Evolutionary conservation across 2,113 vertebrate species (phyloP).

Genomic region (Aptenodytes patagonicus): DNA sequence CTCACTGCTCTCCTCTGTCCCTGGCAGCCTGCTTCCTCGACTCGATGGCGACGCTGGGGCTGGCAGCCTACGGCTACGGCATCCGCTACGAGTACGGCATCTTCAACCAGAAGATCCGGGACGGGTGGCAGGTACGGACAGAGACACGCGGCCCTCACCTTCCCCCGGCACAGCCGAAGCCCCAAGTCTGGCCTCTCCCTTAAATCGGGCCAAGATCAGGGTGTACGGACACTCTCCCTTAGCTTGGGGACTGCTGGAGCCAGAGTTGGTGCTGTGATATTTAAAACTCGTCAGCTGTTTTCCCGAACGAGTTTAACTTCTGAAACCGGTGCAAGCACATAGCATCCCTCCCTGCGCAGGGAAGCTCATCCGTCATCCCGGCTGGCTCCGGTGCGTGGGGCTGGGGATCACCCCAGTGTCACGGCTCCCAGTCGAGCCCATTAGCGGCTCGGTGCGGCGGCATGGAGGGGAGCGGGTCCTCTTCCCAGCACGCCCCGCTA

Average conservation of each 20-base stretch:
- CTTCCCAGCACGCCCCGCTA: background rate
- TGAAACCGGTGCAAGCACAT: accelerated
- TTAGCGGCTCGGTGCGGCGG: background rate
- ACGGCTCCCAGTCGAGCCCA: accelerated
- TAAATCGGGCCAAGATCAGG: accelerated
- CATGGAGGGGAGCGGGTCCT: background rate
- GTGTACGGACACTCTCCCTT: background rate
- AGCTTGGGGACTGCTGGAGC: background rate
- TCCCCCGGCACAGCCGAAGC: background rate
- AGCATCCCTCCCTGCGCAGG: background rate
- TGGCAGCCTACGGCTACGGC: conserved; percentile 94
- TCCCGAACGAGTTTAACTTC: accelerated
- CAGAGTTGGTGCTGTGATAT: background rate
- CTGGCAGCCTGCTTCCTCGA: conserved; percentile 91
- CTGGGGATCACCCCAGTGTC: background rate
- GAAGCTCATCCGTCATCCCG: background rate
- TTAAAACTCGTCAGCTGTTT: background rate
- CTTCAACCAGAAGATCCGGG: conserved; percentile 96
- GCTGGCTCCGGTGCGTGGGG: accelerated
- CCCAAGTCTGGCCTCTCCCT: accelerated
- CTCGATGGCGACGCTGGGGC: conserved; percentile 94
- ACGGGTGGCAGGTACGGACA: conserved; percentile 90
- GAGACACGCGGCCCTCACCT: accelerated
- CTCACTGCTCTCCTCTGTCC: background rate
- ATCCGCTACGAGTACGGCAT: conserved; percentile 97